Base-by-base conservation (phyloP, 2,888 invertebrate species). In the Heliconius charithonia region DNA sequence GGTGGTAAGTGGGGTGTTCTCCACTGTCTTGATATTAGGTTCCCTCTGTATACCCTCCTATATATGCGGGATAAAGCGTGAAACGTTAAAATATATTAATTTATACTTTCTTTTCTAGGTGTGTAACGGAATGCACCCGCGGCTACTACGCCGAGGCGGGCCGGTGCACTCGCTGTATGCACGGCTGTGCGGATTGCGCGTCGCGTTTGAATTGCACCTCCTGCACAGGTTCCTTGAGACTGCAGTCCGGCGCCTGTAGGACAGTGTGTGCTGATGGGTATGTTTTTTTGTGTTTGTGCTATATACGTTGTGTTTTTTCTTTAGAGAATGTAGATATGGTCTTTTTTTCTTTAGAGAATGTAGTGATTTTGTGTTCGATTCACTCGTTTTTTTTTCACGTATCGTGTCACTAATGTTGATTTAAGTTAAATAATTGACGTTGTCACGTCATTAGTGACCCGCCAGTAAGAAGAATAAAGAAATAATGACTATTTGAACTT, bases 201-300 rank as follows among this genome's bases (percentile, higher is more conserved):
- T 97, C 97, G 0, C 96, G 97, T 75, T 95, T 97, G 78, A 97
- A 98, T 89, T 98, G 98, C 88, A 97, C 97, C 0, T 95, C 96
- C 37, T 98, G 98, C 87, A 95, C 96, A n/a, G 96, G 96, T 76
- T 96, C 97, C 1, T 93, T 98, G 84, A 96, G 97, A 85, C 93
- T 98, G 75, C 97, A 98, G 91, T 97, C 97, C 81, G 98, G 98
- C 51, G 97, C 97, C 81, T 98, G 98, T 89, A 95, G 97, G 78
- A 97, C 97, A 1, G 96, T 97, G 3, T 98, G 98, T 86, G 97
- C 97, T 75, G 96, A 92, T 81, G 94, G 94, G 93, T 93, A 72
- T n/a, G 72, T 72, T 7, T 72, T 9, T 51, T 19, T n/a, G 22
- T 72, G 67, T 41, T 10, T 29, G 9, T 63, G 16, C 4, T 63